Evolutionary conservation across 2,113 vertebrate genomes (phyloP), one percentile per base, ranked within the genome.

Genomic region (Lasiurus cinereus): DNA sequence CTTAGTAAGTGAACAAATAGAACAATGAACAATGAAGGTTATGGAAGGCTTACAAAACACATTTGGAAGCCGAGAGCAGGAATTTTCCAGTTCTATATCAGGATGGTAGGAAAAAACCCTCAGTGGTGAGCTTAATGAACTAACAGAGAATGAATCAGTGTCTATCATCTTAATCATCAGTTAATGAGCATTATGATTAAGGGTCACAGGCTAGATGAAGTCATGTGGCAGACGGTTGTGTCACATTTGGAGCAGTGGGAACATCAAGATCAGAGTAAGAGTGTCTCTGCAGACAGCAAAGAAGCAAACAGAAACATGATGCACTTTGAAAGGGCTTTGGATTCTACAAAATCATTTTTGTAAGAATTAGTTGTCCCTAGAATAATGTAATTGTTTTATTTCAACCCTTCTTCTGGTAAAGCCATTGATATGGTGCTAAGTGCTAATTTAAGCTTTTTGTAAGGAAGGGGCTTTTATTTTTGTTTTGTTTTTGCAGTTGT

Each of bases 141-240:
- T 43, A 78, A 91, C 46, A 95, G 86, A 90, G 66, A 7, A 93
- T 96, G 90, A 96, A 94, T 91, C 73, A 80, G 46, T 91, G 50
- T 96, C 94, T 97, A 77, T 92, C 78, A 93, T 29, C 22, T 96
- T 93, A 95, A 85, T 97, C 64, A 94, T 91, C 82, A 78, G 69
- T 73, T 96, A 97, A 97, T 95, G 83, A 97, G 92, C 3, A 0
- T 93, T 95, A n/a, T 94, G 90, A 97, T 93, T 96, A 94, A 95
- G 52, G 95, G 90, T 94, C 94, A 96, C 86, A 96, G 78, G 86
- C 78, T 66, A 64, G 84, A 43, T 93, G 94, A 97, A 95, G 74
- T 85, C 46, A 92, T 24, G 66, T 74, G 73, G 46, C 39, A 50
- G 66, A 77, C 22, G 92, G 93, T 67, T 76, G 76, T 27, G 50